Base-by-base conservation (phyloP, 1,140 invertebrate genomes). In the Galleria mellonella region DNA sequence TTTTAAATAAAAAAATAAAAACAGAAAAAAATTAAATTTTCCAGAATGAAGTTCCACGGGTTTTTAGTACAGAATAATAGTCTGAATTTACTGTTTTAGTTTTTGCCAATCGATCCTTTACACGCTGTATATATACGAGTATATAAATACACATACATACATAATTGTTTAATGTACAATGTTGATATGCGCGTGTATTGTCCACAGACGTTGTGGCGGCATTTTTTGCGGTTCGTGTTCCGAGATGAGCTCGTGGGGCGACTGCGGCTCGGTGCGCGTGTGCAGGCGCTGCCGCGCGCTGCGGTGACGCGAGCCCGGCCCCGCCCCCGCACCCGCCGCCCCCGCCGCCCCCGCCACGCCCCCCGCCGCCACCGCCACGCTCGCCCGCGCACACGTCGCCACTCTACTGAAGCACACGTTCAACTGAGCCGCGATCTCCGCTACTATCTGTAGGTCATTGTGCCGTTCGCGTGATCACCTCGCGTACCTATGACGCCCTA, bases 201-300 rank as follows among this genome's bases (percentile, higher is more conserved):
- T 14, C 32, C 10, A 3, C 65, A 83, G 79, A 43, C 60, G 68
- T 2, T 83, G 79, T 59, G 79, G 79, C 36, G 76, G 79, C 4
- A 81, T 83, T 32, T 83, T 83, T 67, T 83, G 79, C 70, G 65
- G 74, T 7, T 79, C 79, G 38, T 83, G 79, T 43, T 79, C 76
- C 9, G 71, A 81, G 65, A 71, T 83, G 74, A 66, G 67, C 27
- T 55, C 74, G 41, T 74, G 68, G 66, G 76, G 76, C 46, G 67
- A 64, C 29, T 57, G 66, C 53, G 70, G 68, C 35, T 45, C 65
- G 5, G 71, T 84, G 57, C 75, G 81, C 43, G 59, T 78, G 44
- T 82, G 81, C 32, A 62, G 68, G n/a, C 72, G 70, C 12, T 82
- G 81, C 51, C 76, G 71, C 50, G 56, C 65, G 57, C 63, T 59